Evolutionary conservation across 2,113 vertebrate species (phyloP), one percentile per base, ranked within the genome.

Genomic region (Rousettus leschenaultii): DNA sequence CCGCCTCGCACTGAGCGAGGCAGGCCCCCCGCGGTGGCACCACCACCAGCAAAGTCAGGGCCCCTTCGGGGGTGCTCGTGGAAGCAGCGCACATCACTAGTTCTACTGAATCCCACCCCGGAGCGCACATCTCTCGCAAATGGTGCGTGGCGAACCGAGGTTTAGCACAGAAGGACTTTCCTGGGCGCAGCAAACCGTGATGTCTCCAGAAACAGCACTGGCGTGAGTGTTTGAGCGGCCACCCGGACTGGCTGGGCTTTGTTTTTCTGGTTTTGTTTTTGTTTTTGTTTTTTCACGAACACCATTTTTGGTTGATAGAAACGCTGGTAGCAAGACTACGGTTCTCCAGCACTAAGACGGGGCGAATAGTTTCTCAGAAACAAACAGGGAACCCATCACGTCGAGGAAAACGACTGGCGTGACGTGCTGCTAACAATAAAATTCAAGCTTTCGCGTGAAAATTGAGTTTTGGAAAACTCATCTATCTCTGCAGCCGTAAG

Each of bases 291-390:
- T 11, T 74, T 75, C 40, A 68, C 14, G 21, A 73, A 89, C 18
- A 74, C 40, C 18, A 15, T 57, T 51, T 55, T 40, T 77, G 38
- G 26, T 51, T 55, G 13, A 71, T 10, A 74, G 48, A 84, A 59
- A 95, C 53, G 13, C 78, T 78, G 68, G 26, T 3, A 82, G 24
- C 2, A 3, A 93, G 48, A 74, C 14, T 2, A 24, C 16, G 45
- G 16, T 86, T 61, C 33, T 73, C 78, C 68, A 82, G 51, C 38
- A 22, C 75, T 87, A 83, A 74, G 57, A 22, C 30, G 19, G 2
- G 55, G 13, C n/a, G 73, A 75, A 77, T 38, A 86, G 33, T 82
- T 93, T 88, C 30, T 95, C 48, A 91, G 88, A 94, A 85, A 73
- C 45, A 80, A 94, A 66, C 33, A 59, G 33, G 6, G 28, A 86